phyloP scores from a whole-genome alignment of 2,797 vertebrate genomes.

The Tragopan temminckii region DNA sequence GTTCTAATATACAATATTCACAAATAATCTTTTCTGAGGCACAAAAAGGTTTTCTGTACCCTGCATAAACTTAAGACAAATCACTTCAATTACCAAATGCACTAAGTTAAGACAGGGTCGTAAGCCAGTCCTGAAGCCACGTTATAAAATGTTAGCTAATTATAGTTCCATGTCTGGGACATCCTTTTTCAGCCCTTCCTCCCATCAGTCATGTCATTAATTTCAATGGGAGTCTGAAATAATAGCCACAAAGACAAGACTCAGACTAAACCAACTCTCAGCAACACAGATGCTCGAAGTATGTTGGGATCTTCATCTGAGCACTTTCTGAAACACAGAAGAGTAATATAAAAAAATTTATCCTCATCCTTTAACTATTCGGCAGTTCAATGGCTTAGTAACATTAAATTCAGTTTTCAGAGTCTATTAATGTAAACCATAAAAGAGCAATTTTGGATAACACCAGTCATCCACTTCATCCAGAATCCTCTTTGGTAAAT shows the following conservation, averaged over 20 bases:
- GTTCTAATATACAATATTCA: conserved; percentile 34
- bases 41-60: neutral
- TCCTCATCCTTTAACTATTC: neutral
- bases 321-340: neutral
- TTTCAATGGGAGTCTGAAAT: conserved; percentile 1
- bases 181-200: neutral
- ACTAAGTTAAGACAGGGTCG: conserved; percentile 21
- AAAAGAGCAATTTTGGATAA: neutral
- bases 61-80: neutral
- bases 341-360: neutral
- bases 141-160: neutral
- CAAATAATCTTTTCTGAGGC: conserved; percentile 47
- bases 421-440: neutral
- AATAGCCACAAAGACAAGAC: neutral
- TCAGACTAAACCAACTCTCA: conserved; percentile 16
- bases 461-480: neutral
- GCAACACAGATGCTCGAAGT: neutral
- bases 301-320: neutral
- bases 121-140: neutral
- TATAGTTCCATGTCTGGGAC: neutral
- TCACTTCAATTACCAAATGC: conserved; percentile 10
- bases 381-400: neutral
- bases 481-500: neutral
- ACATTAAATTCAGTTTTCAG: neutral
- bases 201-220: neutral